Conservation (phyloP, 2,888 invertebrate genomes). For the Cantharis rustica region DNA sequence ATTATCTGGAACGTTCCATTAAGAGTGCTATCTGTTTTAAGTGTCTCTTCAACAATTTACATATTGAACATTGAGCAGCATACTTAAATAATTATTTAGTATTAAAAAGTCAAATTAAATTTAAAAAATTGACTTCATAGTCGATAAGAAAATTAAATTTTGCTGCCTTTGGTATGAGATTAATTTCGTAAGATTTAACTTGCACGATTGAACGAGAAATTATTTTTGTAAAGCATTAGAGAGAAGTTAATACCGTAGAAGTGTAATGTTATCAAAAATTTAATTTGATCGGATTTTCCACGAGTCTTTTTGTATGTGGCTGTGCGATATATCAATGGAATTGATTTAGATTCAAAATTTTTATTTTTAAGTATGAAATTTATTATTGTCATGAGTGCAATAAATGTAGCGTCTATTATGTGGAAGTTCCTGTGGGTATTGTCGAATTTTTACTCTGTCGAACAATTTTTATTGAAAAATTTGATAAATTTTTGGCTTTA, state of each 20-base stretch:
- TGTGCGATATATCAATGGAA: slow-evolving; percentile 19
- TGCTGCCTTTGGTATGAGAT: neutral
- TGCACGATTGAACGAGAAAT: neutral
- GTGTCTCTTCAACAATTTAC: slow-evolving; percentile 3
- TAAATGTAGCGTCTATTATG: slow-evolving; percentile 30
- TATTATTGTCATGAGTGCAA: slow-evolving; percentile 28
- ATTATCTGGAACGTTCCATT: slow-evolving; percentile 4
- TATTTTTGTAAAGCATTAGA: slow-evolving; percentile 6
- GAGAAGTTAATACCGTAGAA: slow-evolving; percentile 7
- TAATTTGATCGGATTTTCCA: slow-evolving; percentile 20
- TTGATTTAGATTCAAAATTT: slow-evolving; percentile 27
- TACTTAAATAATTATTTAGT: neutral
- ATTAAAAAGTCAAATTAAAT: neutral
- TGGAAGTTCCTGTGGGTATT: slow-evolving; percentile 17
- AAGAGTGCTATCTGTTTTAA: neutral
- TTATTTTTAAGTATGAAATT: slow-evolving; percentile 31
- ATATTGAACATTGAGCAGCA: neutral
- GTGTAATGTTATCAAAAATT: slow-evolving; percentile 19
- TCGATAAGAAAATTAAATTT: neutral
- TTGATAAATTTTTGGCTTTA: slow-evolving; percentile 24
- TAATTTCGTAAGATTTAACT: slow-evolving; percentile 3
- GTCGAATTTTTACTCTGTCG: slow-evolving; percentile 23
- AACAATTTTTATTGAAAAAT: slow-evolving; percentile 14
- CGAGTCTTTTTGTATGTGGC: neutral
- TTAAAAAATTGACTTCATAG: neutral